Conservation (phyloP, 1,140 invertebrate species). For the Eubasilissa regina region DNA sequence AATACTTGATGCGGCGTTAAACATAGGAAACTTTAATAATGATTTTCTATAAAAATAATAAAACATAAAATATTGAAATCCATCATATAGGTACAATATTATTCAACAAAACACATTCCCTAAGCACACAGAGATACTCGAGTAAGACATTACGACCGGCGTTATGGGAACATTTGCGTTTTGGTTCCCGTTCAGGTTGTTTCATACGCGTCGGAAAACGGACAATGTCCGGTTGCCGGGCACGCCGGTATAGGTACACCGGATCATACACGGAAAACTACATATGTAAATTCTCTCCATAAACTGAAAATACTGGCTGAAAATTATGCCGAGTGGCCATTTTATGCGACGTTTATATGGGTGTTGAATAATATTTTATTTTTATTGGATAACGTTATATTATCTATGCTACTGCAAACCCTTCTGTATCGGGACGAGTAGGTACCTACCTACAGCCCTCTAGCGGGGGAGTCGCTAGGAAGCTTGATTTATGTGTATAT, state of each 20-base stretch:
- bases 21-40: too few relatives aligned
- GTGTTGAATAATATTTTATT: slow-evolving; percentile 72
- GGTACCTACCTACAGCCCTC: slow-evolving; percentile 3
- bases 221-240: slow-evolving; percentile 17
- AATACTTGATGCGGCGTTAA: too few relatives aligned
- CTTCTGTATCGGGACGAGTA: slow-evolving; percentile 46
- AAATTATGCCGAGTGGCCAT: slow-evolving; percentile 72
- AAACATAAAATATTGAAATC: background rate
- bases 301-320: slow-evolving; percentile 62
- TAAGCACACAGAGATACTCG: background rate
- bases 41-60: too few relatives aligned
- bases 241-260: slow-evolving; percentile 10
- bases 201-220: background rate
- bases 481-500: background rate
- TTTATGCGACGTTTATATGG: slow-evolving; percentile 67
- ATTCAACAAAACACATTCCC: background rate
- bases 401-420: slow-evolving; percentile 50
- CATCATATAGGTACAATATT: background rate
- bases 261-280: slow-evolving; percentile 38
- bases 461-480: background rate
- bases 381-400: slow-evolving; percentile 65
- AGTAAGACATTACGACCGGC: slow-evolving; percentile 39
- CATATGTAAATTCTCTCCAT: slow-evolving; percentile 55
- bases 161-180: slow-evolving; percentile 24
- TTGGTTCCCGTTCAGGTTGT: slow-evolving; percentile 31